A percentile compares a stretch with the other conserved stretches of the same genome.
These are phyloP conservation scores for Leptodactylus fallax DNA, from an alignment of 2,797 vertebrate species.

Conservation along the genomic window DNA sequence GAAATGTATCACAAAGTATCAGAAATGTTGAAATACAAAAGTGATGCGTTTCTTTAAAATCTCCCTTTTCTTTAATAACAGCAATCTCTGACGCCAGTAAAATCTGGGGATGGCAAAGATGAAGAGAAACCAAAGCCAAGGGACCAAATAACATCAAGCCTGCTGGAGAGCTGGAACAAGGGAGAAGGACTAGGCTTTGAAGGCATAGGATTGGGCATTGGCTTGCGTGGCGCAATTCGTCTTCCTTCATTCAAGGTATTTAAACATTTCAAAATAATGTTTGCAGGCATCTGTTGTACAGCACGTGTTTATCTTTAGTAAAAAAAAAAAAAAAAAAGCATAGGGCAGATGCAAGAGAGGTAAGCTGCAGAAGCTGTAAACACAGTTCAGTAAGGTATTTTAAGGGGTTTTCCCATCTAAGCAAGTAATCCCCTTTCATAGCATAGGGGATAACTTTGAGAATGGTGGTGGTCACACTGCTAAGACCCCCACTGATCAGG, in stretches of 20 bases:
- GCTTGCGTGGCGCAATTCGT: conserved; percentile 91
- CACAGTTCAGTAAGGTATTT: neutral
- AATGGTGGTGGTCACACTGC: too few species aligned
- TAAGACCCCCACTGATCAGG: too few species aligned
- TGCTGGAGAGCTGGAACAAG: conserved; percentile 97
- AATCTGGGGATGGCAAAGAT: conserved; percentile 88
- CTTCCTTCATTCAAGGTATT: conserved; percentile 95
- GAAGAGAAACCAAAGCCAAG: conserved; percentile 92
- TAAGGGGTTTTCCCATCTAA: neutral
- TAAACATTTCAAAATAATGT: too few species aligned
- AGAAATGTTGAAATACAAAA: neutral
- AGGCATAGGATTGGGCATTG: conserved; percentile 89
- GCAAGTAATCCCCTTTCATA: too few species aligned
- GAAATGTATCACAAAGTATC: too few species aligned
- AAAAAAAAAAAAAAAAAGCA: neutral
- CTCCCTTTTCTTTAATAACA: conserved; percentile 65
- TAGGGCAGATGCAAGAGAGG: neutral
- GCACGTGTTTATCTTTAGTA: neutral
- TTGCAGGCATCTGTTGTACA: neutral
- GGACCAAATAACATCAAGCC: conserved; percentile 88
- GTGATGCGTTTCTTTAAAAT: neutral
- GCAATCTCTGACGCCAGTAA: conserved; percentile 92
- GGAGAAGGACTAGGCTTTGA: conserved; percentile 93
- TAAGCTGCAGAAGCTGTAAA: neutral
- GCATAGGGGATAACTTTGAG: too few species aligned